Evolutionary conservation across 2,888 invertebrate species (phyloP), one percentile per base, ranked within the genome.

Genomic region (Trichogramma dendrolimi): DNA sequence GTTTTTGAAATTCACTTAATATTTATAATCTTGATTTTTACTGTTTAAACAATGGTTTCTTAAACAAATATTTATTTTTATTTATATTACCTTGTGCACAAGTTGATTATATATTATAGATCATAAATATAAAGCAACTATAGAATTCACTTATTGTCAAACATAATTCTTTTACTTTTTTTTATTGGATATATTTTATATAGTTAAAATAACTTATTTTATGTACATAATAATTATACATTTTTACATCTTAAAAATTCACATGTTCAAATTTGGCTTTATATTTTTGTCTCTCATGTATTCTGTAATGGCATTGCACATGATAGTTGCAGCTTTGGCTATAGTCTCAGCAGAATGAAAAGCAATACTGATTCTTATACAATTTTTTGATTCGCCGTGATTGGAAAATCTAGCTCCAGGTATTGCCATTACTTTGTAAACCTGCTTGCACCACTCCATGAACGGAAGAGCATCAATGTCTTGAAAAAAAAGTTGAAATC

Each of bases 351-450:
- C 76, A 1, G 66, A 62, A 66, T 84, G 83, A 69, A 84, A 84
- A 14, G 80, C 81, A 64, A 84, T 81, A 7, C 82, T 79, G 50
- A 84, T 60, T n/a, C 84, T 78, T 48, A 84, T 71, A 61, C 71
- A 80, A 65, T 83, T 80, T 48, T 73, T 75, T 27, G 74, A 76
- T 42, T 73, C 67, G 8, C 72, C 73, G 2, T 71, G 72, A 8
- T 75, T 61, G 0, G 83, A 80, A 71, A 83, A 84, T 46, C 73
- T 72, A 38, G 71, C 57, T 0, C 83, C 83, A 1, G 80, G 75
- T 65, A 83, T 80, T 2, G 81, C 81, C 27, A 72, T 74, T 5
- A 84, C 80, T 72, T 80, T 80, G 59, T 79, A 75, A 6, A 79
- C 75, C 14, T 77, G 68, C 62, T 80, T 71, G 54, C 81, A 80